Percentiles rank a stretch among this genome's conserved stretches.
phyloP scores from a whole-genome alignment of 2,113 vertebrate genomes.

The Okapia johnstoni region DNA sequence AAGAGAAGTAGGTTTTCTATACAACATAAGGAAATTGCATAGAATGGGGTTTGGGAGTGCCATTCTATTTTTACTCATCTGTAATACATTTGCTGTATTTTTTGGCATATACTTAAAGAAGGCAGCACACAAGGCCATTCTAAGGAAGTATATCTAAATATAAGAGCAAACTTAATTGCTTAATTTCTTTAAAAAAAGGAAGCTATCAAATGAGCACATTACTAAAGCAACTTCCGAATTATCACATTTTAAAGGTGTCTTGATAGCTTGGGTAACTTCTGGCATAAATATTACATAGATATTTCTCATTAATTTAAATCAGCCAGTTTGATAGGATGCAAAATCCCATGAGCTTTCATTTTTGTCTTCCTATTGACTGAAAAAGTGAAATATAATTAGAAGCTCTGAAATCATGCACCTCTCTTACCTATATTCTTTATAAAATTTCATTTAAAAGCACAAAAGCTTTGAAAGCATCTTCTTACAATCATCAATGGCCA shows the following conservation, averaged over 20 bases:
- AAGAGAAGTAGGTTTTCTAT: not conserved
- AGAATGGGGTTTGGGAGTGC: not conserved
- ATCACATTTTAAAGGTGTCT: slow-evolving; percentile 53
- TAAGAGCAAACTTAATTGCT: slow-evolving; percentile 19
- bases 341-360: not conserved
- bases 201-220: slow-evolving; percentile 42
- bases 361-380: not conserved
- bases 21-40: not conserved
- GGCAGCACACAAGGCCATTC: not conserved
- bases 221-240: slow-evolving; percentile 9
- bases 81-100: not conserved
- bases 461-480: not conserved
- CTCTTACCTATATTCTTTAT: not conserved
- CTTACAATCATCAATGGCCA: not conserved
- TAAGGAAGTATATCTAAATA: not conserved
- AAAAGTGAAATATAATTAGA: not conserved
- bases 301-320: slow-evolving; percentile 29
- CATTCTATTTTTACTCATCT: not conserved
- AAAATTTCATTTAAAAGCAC: not conserved
- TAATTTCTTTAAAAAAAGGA: slow-evolving; percentile 32
- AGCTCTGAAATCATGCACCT: not conserved
- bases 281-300: not conserved
- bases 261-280: not conserved
- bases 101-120: not conserved
- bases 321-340: not conserved